Percentiles rank a stretch among this genome's conserved stretches.
These are phyloP conservation scores for Melanotaenia trifasciata DNA, from an alignment of 2,797 vertebrate genomes.

Conservation along the genomic window DNA sequence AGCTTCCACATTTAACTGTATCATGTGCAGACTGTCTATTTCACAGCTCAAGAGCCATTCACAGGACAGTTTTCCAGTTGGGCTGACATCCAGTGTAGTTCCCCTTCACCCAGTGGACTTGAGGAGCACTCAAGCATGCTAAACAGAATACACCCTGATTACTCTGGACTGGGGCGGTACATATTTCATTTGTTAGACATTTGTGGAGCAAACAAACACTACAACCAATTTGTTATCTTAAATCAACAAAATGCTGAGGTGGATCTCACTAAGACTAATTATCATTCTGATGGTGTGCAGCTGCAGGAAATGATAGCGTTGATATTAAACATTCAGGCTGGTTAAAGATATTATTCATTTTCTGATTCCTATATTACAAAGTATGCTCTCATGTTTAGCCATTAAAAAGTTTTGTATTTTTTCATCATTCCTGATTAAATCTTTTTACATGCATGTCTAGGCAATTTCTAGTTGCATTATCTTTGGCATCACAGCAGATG, in stretches of 20 bases:
- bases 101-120: slow-evolving; percentile 77
- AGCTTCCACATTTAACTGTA: not conserved
- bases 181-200: slow-evolving; percentile 79
- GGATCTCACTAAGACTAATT: slow-evolving; percentile 71
- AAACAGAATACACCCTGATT: slow-evolving; percentile 74
- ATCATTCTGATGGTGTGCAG: slow-evolving; percentile 70
- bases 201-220: slow-evolving; percentile 81
- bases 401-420: not conserved
- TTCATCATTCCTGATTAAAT: not conserved
- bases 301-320: slow-evolving; percentile 77
- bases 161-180: slow-evolving; percentile 66
- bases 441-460: not conserved
- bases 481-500: slow-evolving; percentile 1
- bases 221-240: slow-evolving; percentile 72
- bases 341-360: slow-evolving; percentile 50
- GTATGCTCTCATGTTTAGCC: accelerated
- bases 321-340: slow-evolving; percentile 61
- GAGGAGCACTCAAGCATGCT: slow-evolving; percentile 61
- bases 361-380: not conserved
- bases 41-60: slow-evolving; percentile 75
- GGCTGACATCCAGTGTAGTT: slow-evolving; percentile 77
- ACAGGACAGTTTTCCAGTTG: slow-evolving; percentile 81
- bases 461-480: not conserved
- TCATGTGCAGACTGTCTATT: slow-evolving; percentile 65
- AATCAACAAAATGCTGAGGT: slow-evolving; percentile 71